Percentiles rank a stretch among this genome's conserved stretches.
phyloP scores from a whole-genome alignment of 2,113 vertebrate species.

The Rhineura floridana region DNA sequence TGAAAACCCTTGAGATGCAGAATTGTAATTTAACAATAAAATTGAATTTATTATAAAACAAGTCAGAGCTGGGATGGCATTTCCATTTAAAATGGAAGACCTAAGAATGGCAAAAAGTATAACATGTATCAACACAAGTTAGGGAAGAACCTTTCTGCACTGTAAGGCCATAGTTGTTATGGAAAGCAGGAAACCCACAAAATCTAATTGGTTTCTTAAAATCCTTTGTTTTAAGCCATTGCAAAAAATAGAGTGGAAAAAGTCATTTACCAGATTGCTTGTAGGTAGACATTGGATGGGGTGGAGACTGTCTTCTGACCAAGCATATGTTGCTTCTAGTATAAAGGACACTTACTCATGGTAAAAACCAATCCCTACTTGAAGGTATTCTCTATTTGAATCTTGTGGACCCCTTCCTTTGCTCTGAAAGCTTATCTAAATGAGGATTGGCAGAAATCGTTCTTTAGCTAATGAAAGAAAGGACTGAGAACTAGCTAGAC shows the following conservation, averaged over 20 bases:
- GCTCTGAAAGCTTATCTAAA: not conserved
- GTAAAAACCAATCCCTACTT: not conserved
- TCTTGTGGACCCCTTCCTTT: not conserved
- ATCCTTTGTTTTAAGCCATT: not conserved
- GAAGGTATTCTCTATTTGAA: not conserved
- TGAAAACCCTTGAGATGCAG: not conserved
- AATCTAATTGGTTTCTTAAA: not conserved
- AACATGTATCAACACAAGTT: not conserved
- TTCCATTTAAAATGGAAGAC: not conserved
- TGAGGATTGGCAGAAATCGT: not conserved
- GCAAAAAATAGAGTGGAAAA: not conserved
- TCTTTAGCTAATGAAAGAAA: not conserved
- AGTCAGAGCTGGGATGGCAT: not conserved
- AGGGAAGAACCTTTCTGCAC: not conserved
- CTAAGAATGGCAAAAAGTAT: not conserved
- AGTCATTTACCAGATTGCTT: not conserved
- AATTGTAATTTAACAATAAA: not conserved
- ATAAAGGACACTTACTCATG: not conserved
- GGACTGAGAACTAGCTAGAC: too few relatives aligned
- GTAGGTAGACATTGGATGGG: not conserved
- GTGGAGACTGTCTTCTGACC: not conserved
- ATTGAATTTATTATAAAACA: too few relatives aligned
- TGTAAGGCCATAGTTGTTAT: not conserved
- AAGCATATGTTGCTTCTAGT: not conserved
- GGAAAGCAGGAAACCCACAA: not conserved